Percentiles rank a stretch among this genome's conserved stretches.
These are phyloP conservation scores for Leptinotarsa tumamoca DNA, from an alignment of 2,888 invertebrate genomes.

Conservation along the genomic window DNA sequence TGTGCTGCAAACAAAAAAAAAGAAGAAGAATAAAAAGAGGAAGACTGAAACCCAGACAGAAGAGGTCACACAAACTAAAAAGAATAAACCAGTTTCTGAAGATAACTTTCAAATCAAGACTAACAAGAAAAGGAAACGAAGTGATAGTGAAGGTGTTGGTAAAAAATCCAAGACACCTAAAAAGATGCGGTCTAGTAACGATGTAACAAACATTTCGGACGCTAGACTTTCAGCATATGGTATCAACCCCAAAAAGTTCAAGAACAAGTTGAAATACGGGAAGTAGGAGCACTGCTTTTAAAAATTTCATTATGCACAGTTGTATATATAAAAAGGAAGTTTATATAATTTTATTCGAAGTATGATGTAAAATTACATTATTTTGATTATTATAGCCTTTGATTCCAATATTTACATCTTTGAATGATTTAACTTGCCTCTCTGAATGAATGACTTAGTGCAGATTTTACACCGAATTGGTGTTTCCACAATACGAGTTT, in stretches of 20 bases:
- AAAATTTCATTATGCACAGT: too few relatives aligned
- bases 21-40: constrained; percentile 25
- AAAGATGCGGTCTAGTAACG: constrained; percentile 30
- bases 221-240: constrained; percentile 91
- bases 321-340: too few relatives aligned
- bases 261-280: constrained; percentile 78
- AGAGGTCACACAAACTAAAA: constrained; percentile 13
- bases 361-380: too few relatives aligned
- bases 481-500: too few relatives aligned
- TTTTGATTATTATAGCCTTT: too few relatives aligned
- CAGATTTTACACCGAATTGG: too few relatives aligned
- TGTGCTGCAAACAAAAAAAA: constrained; percentile 17
- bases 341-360: too few relatives aligned
- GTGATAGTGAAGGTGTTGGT: constrained; percentile 6
- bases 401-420: too few relatives aligned
- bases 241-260: constrained; percentile 90
- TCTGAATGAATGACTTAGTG: too few relatives aligned
- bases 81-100: constrained; percentile 43
- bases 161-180: constrained; percentile 34
- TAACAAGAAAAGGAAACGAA: constrained; percentile 22
- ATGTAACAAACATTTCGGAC: constrained; percentile 71
- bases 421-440: too few relatives aligned
- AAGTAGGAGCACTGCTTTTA: constrained; percentile 7
- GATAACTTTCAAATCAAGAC: not conserved
- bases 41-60: constrained; percentile 39